phyloP scores from a whole-genome alignment of 1,140 invertebrate species.

The Trypoxylus dichotomus region DNA sequence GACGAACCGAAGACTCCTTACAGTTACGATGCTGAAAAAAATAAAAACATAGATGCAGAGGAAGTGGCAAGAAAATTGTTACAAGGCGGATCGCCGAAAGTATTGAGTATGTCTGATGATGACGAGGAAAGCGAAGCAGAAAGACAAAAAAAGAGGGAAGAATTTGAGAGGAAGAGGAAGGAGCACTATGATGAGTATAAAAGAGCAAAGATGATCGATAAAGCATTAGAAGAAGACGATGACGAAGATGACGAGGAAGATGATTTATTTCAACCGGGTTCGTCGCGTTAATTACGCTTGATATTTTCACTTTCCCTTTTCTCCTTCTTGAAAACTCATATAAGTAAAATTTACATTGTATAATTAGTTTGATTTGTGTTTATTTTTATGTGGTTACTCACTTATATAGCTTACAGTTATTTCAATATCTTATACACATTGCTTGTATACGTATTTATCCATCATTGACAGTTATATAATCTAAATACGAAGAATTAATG shows the following conservation, averaged over 20 bases:
- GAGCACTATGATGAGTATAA: slow-evolving; percentile 97
- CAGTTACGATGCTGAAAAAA: slow-evolving; percentile 70
- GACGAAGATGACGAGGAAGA: slow-evolving; percentile 74
- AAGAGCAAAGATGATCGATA: slow-evolving; percentile 79
- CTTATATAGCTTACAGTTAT: too few relatives aligned
- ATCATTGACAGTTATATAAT: too few relatives aligned
- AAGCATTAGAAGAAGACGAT: slow-evolving; percentile 72
- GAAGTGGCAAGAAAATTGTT: slow-evolving; percentile 70
- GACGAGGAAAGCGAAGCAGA: slow-evolving; percentile 62
- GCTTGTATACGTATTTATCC: too few relatives aligned
- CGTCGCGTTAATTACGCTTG: neutral
- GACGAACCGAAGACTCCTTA: slow-evolving; percentile 98
- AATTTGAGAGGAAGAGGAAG: slow-evolving; percentile 90
- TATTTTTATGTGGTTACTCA: too few relatives aligned
- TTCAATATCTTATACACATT: too few relatives aligned
- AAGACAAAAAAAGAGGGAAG: slow-evolving; percentile 58
- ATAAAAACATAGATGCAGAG: slow-evolving; percentile 74
- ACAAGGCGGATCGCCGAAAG: slow-evolving; percentile 8
- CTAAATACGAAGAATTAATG: too few relatives aligned
- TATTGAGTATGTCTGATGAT: slow-evolving; percentile 58
- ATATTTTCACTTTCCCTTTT: neutral
- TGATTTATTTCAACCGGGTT: slow-evolving; percentile 33
- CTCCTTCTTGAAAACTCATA: too few relatives aligned
- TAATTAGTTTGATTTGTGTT: too few relatives aligned
- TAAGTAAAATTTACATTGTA: too few relatives aligned